Evolutionary conservation across 2,888 invertebrate genomes (phyloP), one percentile per base, ranked within the genome.

Genomic region (Glyphotaelius pellucidus): DNA sequence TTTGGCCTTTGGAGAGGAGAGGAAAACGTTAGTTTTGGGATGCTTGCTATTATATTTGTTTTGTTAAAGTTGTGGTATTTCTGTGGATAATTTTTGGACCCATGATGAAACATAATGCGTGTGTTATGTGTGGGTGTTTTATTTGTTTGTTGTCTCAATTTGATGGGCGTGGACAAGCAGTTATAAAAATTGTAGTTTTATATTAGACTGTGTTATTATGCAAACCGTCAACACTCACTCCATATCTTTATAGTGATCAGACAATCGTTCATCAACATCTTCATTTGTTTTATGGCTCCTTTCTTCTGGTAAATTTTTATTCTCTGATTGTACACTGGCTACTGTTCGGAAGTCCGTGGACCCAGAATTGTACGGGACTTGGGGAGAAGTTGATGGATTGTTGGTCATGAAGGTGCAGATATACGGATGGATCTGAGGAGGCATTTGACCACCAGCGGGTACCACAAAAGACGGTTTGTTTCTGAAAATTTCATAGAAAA

Each of bases 221-320:
- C 14, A 38, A 42, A 90, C 42, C 14, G 19, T 31, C 25, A 47
- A 90, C 32, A 80, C 92, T 89, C 87, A 93, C 93, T 89, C 79
- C 14, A 90, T 92, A 79, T 92, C 90, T 42, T 91, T 92, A 42
- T 93, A 93, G 47, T 93, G 93, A n/a, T 84, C 87, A 2, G 93
- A 93, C 84, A 93, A 86, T 12, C 83, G 42, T n/a, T 79, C 31
- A 81, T 92, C 86, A 31, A 84, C 47, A 25, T 91, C 91, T 14
- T 67, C 88, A 30, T 89, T 85, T 12, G 32, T 52, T 9, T 81
- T 38, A 19, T 67, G 32, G 81, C 38, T 80, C 35, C 35, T 79
- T 35, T 83, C 89, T 3, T 42, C 81, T 30, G 32, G 31, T 19
- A 79, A 42, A 25, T 83, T 84, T 25, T 30, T 80, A 2, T 91